Percentiles rank a stretch among this genome's conserved stretches.
Evolutionary conservation across 1,140 invertebrate species (phyloP).

Genomic region (Procambarus clarkii): DNA sequence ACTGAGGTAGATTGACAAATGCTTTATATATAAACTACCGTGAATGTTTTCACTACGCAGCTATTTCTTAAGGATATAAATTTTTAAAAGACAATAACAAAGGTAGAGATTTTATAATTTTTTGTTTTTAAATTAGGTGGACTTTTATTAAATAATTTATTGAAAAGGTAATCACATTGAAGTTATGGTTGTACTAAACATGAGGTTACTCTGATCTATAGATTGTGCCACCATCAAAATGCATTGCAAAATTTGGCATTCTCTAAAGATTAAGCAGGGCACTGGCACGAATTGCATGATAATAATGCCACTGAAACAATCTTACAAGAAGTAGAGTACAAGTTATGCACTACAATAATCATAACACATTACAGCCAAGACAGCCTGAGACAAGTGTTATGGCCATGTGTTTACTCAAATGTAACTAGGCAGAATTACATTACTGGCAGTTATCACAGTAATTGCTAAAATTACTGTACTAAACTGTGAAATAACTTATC

Average conservation of each 20-base stretch:
- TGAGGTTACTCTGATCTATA: background rate
- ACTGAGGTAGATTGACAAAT: slow-evolving; percentile 36
- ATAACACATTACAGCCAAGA: background rate
- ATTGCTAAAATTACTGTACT: background rate
- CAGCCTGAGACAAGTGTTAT: too few species aligned
- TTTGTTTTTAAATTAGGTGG: background rate
- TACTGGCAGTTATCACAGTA: too few species aligned
- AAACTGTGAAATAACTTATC: background rate
- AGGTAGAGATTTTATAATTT: background rate
- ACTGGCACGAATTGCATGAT: background rate
- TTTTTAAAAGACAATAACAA: background rate
- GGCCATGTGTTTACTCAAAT: too few species aligned
- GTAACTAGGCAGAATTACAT: too few species aligned
- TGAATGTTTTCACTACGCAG: background rate
- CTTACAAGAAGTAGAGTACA: background rate
- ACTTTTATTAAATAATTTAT: background rate
- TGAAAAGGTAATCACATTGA: background rate
- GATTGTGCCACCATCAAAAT: background rate
- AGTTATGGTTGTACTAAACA: background rate
- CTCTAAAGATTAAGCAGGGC: background rate
- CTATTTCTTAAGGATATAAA: background rate
- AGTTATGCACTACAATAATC: background rate
- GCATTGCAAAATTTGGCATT: background rate
- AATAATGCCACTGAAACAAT: background rate
- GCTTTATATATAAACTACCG: slow-evolving; percentile 1